phyloP scores from a whole-genome alignment of 2,113 vertebrate genomes.

The Oreochromis aureus region DNA sequence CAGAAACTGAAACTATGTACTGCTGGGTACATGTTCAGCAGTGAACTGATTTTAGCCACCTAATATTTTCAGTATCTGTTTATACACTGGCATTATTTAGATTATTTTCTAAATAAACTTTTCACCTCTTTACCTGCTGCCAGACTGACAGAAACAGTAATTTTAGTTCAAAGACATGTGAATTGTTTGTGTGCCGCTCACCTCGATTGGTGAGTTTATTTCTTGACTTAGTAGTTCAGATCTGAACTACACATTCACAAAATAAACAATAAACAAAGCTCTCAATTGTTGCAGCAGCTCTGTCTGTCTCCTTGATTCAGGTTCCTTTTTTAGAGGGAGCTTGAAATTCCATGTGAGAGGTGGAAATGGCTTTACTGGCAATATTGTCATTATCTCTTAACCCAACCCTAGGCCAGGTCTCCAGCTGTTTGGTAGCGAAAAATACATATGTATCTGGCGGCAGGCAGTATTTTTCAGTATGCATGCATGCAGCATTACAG shows the following conservation, averaged over 20 bases:
- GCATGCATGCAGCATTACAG: background rate
- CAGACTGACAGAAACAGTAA: background rate
- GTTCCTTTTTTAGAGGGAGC: background rate
- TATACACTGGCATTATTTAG: background rate
- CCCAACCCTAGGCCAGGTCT: background rate
- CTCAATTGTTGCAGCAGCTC: background rate
- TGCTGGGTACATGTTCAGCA: background rate
- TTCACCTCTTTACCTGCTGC: background rate
- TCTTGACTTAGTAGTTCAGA: background rate
- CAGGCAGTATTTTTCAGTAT: background rate
- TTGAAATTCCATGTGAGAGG: background rate
- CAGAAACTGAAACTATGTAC: background rate
- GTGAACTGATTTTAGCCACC: background rate
- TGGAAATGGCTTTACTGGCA: background rate
- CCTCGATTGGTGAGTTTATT: background rate
- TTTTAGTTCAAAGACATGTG: background rate
- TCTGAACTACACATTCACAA: background rate
- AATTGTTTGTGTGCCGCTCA: background rate
- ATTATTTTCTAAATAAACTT: background rate
- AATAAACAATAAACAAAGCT: background rate
- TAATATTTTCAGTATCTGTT: background rate
- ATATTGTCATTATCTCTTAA: background rate
- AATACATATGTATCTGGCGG: background rate
- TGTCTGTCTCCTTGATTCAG: background rate
- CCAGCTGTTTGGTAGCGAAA: background rate